Percentiles rank a stretch among this genome's conserved stretches.
These are phyloP conservation scores for Micrasema minimum DNA, from an alignment of 1,140 invertebrate species.

Conservation along the genomic window DNA sequence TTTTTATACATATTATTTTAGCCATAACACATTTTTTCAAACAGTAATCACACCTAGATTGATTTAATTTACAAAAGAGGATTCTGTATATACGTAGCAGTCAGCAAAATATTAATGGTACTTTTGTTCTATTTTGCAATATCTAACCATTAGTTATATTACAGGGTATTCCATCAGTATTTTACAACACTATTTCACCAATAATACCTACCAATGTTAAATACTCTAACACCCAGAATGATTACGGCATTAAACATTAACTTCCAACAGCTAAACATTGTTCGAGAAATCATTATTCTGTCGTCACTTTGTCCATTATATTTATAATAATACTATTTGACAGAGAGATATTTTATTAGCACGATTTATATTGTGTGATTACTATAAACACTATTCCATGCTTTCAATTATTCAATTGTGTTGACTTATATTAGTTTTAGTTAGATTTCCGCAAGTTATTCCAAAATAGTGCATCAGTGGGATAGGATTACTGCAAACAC, in stretches of 20 bases:
- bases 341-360: constrained; percentile 5
- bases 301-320: background rate
- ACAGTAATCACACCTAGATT: no score
- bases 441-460: background rate
- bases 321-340: constrained; percentile 31
- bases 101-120: constrained; percentile 12
- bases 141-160: constrained; percentile 3
- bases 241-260: constrained; percentile 25
- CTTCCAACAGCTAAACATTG: constrained; percentile 17
- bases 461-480: background rate
- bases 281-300: background rate
- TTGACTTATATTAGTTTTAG: constrained; percentile 3
- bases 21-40: no score
- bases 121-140: constrained; percentile 12
- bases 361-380: background rate
- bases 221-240: constrained; percentile 35
- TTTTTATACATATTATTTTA: no score
- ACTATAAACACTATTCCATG: constrained; percentile 1
- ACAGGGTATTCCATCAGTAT: constrained; percentile 17
- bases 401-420: constrained; percentile 3
- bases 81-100: background rate
- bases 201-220: constrained; percentile 22
- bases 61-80: no score
- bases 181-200: constrained; percentile 15
- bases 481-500: constrained; percentile 19